Percentiles rank a stretch among this genome's conserved stretches.
Conservation (phyloP, 1,140 invertebrate genomes). For the Drosophila santomea region DNA sequence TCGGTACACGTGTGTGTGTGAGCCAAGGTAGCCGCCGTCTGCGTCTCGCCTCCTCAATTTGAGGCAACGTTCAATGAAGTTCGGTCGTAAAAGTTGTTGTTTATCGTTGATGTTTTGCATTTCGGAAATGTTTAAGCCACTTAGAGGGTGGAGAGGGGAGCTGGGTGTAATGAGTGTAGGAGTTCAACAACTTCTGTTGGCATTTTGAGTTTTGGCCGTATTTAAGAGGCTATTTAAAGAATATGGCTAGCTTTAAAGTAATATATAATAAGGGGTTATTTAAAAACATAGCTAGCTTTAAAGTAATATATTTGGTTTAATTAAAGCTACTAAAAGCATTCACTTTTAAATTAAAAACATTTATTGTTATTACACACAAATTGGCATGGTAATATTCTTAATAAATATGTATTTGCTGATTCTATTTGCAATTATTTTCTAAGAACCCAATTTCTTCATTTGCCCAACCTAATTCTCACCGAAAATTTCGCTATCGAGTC, state of each 20-base stretch:
- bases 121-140: conserved; percentile 48
- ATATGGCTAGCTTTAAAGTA: no score
- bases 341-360: no score
- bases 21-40: conserved; percentile 8
- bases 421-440: neutral
- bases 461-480: conserved; percentile 20
- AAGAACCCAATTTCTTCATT: conserved; percentile 8
- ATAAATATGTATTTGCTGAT: no score
- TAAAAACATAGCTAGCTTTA: no score
- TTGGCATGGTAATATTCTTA: no score
- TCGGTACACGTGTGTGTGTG: conserved; percentile 62
- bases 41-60: conserved; percentile 55
- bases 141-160: conserved; percentile 6
- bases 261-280: no score
- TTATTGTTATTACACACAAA: no score
- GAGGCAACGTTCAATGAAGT: conserved; percentile 76
- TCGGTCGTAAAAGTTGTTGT: conserved; percentile 73
- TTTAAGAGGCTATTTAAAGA: no score
- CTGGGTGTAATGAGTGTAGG: conserved; percentile 23
- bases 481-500: conserved; percentile 13
- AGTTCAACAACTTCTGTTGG: conserved; percentile 59
- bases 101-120: conserved; percentile 78
- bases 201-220: neutral
- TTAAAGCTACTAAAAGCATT: no score
- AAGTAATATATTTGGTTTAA: no score